Base-by-base conservation (phyloP, 2,113 vertebrate genomes). In the Sylvietta virens region DNA sequence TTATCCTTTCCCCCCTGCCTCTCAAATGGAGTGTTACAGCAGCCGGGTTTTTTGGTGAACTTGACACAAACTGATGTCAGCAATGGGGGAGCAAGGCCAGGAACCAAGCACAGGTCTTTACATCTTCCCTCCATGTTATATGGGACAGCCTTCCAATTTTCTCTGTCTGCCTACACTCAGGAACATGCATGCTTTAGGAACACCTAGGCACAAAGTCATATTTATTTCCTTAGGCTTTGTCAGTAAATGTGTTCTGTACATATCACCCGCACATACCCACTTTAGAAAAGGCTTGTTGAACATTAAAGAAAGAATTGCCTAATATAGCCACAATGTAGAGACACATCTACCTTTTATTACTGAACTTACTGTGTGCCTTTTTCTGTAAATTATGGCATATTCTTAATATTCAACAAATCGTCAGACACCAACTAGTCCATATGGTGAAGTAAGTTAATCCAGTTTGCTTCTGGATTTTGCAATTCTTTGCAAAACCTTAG, bases 1-100 rank as follows among this genome's bases (percentile, higher is more conserved):
- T 95, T 94, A 92, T 96, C 74, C 74, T 92, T 86, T 6, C 39
- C 56, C 40, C 71, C 39, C 67, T 3, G 6, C 73, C 48, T 50
- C 73, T 64, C 73, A 85, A 86, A 95, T 40, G 27, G 71, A 78
- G 80, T 83, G 90, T 90, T 95, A 62, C 73, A 91, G 81, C 91
- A 92, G 93, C 62, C 47, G 80, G 66, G 51, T 15, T 94, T 97
- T 97, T 94, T 54, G 88, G 74, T 95, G 84, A 90, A 93, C 50
- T 86, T 92, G 82, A 83, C 71, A 78, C 65, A 86, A 88, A 76
- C 72, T 28, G 77, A 71, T 86, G 72, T 78, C 77, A 70, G 51
- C 73, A 45, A 56, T 13, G 24, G 67, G 82, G 86, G 23, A 86
- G 70, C 13, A 54, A 86, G 69, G 48, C 40, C 73, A 50, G 84